phyloP scores from a whole-genome alignment of 2,113 vertebrate genomes.

The Microtus oregoni region DNA sequence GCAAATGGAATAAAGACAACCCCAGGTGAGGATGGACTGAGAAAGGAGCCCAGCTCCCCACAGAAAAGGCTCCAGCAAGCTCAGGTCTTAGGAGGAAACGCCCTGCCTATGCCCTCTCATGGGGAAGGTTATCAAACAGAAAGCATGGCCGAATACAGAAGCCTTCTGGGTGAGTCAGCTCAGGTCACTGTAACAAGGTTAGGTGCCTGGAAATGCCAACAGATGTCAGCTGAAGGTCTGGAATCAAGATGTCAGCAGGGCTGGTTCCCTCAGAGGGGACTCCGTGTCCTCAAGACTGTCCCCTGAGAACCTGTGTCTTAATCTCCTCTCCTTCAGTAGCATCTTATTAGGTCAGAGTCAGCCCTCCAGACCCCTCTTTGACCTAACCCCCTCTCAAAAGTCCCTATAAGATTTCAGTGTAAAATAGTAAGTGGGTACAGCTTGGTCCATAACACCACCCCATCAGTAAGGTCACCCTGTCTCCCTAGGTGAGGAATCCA shows the following conservation, averaged over 20 bases:
- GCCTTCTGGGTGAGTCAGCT: neutral
- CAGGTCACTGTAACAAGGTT: too few relatives aligned
- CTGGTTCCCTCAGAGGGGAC: neutral
- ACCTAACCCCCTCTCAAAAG: neutral
- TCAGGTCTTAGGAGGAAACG: neutral
- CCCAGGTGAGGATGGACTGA: accelerated
- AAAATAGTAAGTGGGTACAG: neutral
- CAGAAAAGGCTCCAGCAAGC: accelerated
- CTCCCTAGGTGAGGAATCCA: neutral
- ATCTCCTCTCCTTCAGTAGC: neutral
- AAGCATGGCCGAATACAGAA: neutral
- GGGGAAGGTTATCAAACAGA: too few relatives aligned
- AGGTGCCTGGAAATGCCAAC: neutral
- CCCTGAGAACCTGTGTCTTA: neutral
- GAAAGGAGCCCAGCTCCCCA: too few relatives aligned
- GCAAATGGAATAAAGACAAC: neutral
- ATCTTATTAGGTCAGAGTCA: neutral
- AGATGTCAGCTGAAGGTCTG: neutral
- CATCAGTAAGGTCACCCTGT: neutral
- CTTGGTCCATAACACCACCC: neutral
- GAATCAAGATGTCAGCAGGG: accelerated
- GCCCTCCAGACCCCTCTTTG: neutral
- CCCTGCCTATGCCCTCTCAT: neutral
- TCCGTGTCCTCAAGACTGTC: too few relatives aligned
- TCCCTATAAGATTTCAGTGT: neutral